Evolutionary conservation across 2,888 invertebrate genomes (phyloP), one percentile per base, ranked within the genome.

Genomic region (Listrodromus nycthemerus): DNA sequence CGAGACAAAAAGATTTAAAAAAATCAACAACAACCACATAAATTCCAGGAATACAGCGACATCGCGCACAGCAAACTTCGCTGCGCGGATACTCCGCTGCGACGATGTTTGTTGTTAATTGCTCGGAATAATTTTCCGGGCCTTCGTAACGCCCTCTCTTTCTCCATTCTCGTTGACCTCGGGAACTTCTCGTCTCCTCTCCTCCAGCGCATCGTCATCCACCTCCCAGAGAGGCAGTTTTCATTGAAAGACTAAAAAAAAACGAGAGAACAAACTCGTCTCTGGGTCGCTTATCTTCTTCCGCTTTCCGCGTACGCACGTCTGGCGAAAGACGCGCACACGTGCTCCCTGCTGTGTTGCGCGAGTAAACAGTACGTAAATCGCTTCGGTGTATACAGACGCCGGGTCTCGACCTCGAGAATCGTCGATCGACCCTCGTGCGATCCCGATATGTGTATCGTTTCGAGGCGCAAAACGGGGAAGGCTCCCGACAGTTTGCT

Each of bases 151-250:
- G 67, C 71, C 76, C 67, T 77, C 76, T 82, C 78, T 81, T 82
- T 82, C 82, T 84, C 63, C 77, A 61, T 82, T 81, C 84, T 75
- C 70, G 78, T 67, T 75, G 81, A 78, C 84, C 83, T 75, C 80
- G 77, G 74, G n/a, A 80, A 69, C 45, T 55, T 58, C 50, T 67
- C 80, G 19, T 80, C 77, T 69, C 67, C 21, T 70, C 63, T 71
- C 24, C 55, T 33, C 63, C 58, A n/a, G 10, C 45, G 27, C 50
- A 27, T 66, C 63, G 48, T 30, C 27, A 0, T 16, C 52, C 52
- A 10, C 21, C 52, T 21, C 8, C 52, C 10, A 24, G 55, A 37
- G 21, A 33, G 48, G 74, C 65, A 74, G 41, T 75, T 77, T 80
- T 77, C 83, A 77, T 77, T 67, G 71, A 76, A 67, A 77, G 13